Base-by-base conservation (phyloP, 2,113 vertebrate genomes). In the Callospermophilus lateralis region DNA sequence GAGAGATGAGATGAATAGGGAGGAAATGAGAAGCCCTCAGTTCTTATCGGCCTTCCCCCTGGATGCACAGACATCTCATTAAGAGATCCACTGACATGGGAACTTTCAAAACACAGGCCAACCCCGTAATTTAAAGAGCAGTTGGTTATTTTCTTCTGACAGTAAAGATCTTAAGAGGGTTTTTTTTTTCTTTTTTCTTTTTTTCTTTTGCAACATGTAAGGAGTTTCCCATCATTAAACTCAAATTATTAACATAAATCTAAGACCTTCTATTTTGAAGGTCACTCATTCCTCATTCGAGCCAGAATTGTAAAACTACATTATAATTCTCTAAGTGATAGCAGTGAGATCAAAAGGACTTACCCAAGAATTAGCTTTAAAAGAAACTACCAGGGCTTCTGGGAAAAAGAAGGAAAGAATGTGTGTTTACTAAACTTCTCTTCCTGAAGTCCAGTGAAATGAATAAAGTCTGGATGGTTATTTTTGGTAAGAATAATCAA, bases 321-420 rank as follows among this genome's bases (percentile, higher is more conserved):
- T 73, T 91, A 63, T 94, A 97, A 93, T 93, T 96, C 91, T 92
- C 87, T 67, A 87, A 89, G 89, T 77, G 83, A 95, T 78, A 93
- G 74, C 89, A 91, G 45, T 86, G 48, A 94, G 91, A 97, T 97
- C 97, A 97, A 96, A 97, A 89, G 86, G 61, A 63, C 58, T 95
- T 91, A 96, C 78, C 83, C 97, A 97, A 97, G 94, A 96, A 97
- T 97, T 97, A 97, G 84, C 39, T 95, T 93, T 87, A 90, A 97
- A 97, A 92, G 84, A 97, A 97, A 96, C 96, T 87, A 95, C 86
- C 51, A 79, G 93, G 70, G 76, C 37, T 87, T 95, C 86, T 70
- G 78, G 93, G 93, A 90, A 96, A 77, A 78, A 93, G 65, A 32
- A 81, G 30, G 68, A 85, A 90, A 79, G 86, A 92, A 85, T 58